Conservation (phyloP, 2,888 invertebrate species). For the Orthosia gothica region DNA sequence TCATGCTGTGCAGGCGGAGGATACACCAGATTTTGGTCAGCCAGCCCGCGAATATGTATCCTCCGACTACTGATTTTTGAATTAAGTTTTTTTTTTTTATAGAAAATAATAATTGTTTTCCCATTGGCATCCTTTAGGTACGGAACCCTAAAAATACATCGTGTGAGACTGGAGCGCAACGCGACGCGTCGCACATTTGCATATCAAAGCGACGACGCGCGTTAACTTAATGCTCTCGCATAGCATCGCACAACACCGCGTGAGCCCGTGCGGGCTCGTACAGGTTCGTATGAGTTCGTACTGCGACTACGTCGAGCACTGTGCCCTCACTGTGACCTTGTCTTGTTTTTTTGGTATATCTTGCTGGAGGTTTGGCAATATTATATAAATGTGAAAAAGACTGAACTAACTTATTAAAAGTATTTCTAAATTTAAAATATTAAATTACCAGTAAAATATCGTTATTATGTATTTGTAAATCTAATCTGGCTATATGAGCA, state of each 20-base stretch:
- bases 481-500: not conserved
- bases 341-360: not conserved
- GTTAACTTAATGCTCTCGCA: constrained; percentile 54
- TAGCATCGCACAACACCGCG: constrained; percentile 10
- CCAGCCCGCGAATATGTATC: too few relatives aligned
- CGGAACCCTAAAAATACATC: constrained; percentile 49
- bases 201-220: constrained; percentile 65
- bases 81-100: too few relatives aligned
- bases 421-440: too few relatives aligned
- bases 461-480: not conserved
- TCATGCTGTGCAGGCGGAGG: too few relatives aligned
- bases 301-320: not conserved
- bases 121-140: not conserved
- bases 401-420: not conserved
- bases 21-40: too few relatives aligned
- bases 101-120: not conserved
- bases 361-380: not conserved
- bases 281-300: not conserved
- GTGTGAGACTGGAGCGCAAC: constrained; percentile 22
- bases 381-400: not conserved
- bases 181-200: constrained; percentile 48
- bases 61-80: too few relatives aligned
- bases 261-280: not conserved
- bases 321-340: not conserved
- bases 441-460: not conserved